Percentiles rank a stretch among this genome's conserved stretches.
Evolutionary conservation across 1,140 invertebrate genomes (phyloP).

Genomic region (Mactra quadrangularis): DNA sequence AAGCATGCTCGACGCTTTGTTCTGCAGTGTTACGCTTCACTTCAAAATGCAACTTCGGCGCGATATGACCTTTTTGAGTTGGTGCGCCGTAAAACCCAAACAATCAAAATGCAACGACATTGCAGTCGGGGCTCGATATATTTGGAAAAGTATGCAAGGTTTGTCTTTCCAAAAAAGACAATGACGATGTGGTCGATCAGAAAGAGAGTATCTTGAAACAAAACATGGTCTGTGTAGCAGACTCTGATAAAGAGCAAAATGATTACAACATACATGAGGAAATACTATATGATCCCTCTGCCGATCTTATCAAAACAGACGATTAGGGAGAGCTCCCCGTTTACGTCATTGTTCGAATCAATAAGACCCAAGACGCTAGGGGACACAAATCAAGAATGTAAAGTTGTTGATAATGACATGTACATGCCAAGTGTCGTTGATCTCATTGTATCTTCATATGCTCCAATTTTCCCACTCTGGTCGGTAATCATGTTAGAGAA

Average conservation of each 20-base stretch:
- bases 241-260: neutral
- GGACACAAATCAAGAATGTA: neutral
- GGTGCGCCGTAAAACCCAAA: too few relatives aligned
- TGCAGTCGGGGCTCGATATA: neutral
- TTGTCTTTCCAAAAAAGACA: neutral
- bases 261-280: neutral
- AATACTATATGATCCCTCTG: neutral
- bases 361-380: neutral
- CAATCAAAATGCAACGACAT: neutral
- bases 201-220: neutral
- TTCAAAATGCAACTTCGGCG: neutral
- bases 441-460: neutral
- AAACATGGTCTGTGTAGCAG: neutral
- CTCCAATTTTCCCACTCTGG: slow-evolving; percentile 4
- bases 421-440: neutral
- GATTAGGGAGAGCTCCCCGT: slow-evolving; percentile 12
- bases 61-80: too few relatives aligned
- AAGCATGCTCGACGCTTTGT: neutral
- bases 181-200: neutral
- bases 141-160: neutral
- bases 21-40: neutral
- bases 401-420: neutral
- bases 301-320: neutral
- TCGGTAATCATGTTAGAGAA: neutral
- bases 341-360: neutral